These are phyloP conservation scores for Idaea straminata DNA, from an alignment of 2,888 invertebrate species.

Conservation along the genomic window DNA sequence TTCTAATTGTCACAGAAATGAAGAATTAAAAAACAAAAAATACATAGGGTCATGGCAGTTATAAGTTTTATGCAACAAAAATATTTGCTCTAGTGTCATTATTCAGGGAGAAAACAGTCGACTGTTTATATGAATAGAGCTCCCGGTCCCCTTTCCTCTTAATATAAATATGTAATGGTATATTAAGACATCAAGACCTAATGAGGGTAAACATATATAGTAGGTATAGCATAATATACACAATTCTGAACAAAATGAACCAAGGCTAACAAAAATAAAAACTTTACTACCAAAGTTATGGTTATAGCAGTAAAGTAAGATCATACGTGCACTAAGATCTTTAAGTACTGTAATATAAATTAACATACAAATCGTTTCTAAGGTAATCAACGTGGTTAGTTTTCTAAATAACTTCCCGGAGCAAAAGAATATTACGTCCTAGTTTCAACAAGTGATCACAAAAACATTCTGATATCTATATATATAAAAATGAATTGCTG, in stretches of 20 bases:
- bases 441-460: not conserved
- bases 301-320: not conserved
- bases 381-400: not conserved
- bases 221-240: not conserved
- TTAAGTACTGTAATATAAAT: not conserved
- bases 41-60: no score
- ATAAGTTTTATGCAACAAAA: no score
- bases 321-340: not conserved
- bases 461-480: no score
- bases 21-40: no score
- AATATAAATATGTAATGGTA: no score
- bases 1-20: no score
- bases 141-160: no score
- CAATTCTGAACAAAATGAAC: not conserved
- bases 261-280: not conserved
- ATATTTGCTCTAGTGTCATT: no score
- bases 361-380: not conserved
- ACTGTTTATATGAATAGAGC: no score
- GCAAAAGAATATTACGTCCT: not conserved
- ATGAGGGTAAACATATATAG: not conserved
- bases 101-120: no score
- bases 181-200: slow-evolving; percentile 4
- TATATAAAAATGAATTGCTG: no score
- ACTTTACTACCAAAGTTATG: not conserved
- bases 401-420: not conserved